Base-by-base conservation (phyloP, 2,888 invertebrate species). In the Itoplectis maculator region DNA sequence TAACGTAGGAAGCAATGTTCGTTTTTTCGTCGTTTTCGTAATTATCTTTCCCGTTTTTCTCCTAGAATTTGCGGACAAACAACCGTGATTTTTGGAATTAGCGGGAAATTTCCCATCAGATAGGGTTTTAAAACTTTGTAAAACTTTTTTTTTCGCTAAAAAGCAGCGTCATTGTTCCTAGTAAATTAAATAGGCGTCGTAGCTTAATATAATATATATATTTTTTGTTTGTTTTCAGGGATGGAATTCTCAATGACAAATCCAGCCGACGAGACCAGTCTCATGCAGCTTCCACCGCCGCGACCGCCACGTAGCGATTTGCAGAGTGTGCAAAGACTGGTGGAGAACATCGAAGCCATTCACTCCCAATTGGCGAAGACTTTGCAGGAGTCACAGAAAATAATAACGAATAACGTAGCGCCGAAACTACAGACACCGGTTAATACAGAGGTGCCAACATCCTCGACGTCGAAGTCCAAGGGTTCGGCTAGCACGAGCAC, bases 311-410 rank as follows among this genome's bases (percentile, higher is more conserved):
- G 84, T 9, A 83, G 82, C 29, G 87, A 88, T 82, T 59, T 89
- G 2, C 86, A 88, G 40, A 87, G 86, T 40, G 87, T 89, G 7
- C 90, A 88, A 15, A 85, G 85, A 65, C 73, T 92, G 20, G 88
- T 92, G 11, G 88, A 90, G 59, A 91, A 87, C 56, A 89, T 92
- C 68, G 91, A 92, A 79, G 86, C 88, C 0, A 88, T 92, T 74
- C 89, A 92, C 69, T 85, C 84, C 23, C 88, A 90, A 68, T 79
- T 92, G 4, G 89, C 89, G 6, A 88, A 77, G 72, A 91, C 91
- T 13, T 82, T 92, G 0, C 42, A 85, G 15, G 91, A 92, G 70
- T 90, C 92, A 0, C 88, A 90, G 75, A 89, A 84, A 66, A 89
- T 90, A 51, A 88, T 91, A 59, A 85, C 89, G 3, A 83, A 79